Base-by-base conservation (phyloP, 1,140 invertebrate species). In the Drosophila kurseongensis region DNA sequence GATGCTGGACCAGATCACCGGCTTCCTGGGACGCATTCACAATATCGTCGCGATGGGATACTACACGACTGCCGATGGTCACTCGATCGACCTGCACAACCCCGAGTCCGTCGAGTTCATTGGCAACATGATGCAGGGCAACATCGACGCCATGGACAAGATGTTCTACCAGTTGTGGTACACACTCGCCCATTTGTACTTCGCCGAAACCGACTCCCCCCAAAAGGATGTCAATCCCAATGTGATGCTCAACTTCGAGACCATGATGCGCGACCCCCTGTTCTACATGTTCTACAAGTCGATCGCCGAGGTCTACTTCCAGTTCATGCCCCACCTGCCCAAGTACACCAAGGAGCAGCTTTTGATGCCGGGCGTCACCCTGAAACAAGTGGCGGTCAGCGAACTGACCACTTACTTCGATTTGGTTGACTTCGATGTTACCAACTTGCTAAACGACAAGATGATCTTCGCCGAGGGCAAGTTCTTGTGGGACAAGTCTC, bases 211-310 rank as follows among this genome's bases (percentile, higher is more conserved):
- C 29, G 91, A 94, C 66, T 65, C 72, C 56, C 54, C 92, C 54
- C 66, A 92, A 63, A 92, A 85, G 80, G 77, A 86, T 16, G 80
- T 93, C 8, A 68, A 92, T 10, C 94, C 94, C 14, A 92, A 92
- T 12, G 93, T 93, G 13, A 90, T 95, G 48, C 93, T 95, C 58
- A 92, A 93, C 67, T 94, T 93, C 66, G 90, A 93, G 71, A 95
- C 95, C 1, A 93, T 94, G 41, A 86, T 95, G 66, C 94, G 95
- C 36, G 95, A 96, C 72, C 95, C 95, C 6, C 93, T 93, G 32
- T 95, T 94, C 93, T 96, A 94, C 84, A 93, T 94, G 69, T 92
- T 95, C 36, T 95, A 94, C 92, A 94, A 94, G 78, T 94, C 93
- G 50, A 94, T 95, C 69, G 77, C 94, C n/a, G 85, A 93, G 55